Evolutionary conservation across 2,797 vertebrate species (phyloP), one percentile per base, ranked within the genome.

Genomic region (Echeneis naucrates): DNA sequence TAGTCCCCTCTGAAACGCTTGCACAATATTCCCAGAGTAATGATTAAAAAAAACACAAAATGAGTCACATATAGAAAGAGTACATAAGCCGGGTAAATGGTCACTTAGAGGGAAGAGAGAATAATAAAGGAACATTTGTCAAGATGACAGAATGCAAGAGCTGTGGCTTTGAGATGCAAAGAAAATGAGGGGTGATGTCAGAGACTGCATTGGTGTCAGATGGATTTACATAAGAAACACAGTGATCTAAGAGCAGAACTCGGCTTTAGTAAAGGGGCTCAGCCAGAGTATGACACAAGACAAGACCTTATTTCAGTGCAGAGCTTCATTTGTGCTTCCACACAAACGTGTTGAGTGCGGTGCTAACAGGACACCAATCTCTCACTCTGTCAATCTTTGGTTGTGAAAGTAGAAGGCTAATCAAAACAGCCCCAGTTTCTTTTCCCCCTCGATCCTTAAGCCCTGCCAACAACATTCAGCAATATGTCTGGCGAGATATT

Each of bases 221-320:
- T 68, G 86, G 88, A 92, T 92, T 90, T 85, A 87, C 89, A 92
- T 90, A 81, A 81, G 71, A 90, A 83, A 70, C 75, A 44, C 58
- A 57, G 71, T 13, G 72, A 91, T 87, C 88, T 81, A 72, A 84
- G 83, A 84, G 75, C 71, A 89, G 79, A 89, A 75, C 75, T 32
- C 59, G 13, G 85, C 80, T 85, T 88, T 82, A 68, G 68, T 72
- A 64, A 71, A 65, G 62, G 61, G 77, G 78, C 84, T 87, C 80
- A 87, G 81, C 67, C 32, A 7, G 56, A 51, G 73, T 32, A 21
- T 73, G 75, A 48, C 84, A 78, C 68, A 68, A 81, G 77, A 77
- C 58, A 21, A 61, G 67, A 84, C 64, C 82, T 76, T 32, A 79
- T 77, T 68, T 70, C 63, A 79, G 32, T 67, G 52, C 58, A 80